Base-by-base conservation (phyloP, 1,140 invertebrate species). In the Andricus grossulariae region DNA sequence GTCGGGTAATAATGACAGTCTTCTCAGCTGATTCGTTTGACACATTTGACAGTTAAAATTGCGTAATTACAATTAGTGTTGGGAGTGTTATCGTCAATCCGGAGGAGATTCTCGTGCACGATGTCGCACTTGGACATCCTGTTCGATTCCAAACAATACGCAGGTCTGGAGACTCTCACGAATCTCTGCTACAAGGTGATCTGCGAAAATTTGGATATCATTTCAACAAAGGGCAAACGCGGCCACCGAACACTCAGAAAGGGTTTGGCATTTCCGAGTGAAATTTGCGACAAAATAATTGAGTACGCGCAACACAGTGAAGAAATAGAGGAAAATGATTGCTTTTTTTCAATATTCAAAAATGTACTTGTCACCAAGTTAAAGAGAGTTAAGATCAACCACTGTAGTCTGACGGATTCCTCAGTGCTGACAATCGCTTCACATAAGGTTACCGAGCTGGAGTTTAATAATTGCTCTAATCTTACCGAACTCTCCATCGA, bases 361-460 rank as follows among this genome's bases (percentile, higher is more conserved):
- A 94, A 97, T 87, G 91, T 91, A 11, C 85, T 88, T 0, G 91
- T 92, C 13, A 96, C 96, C 1, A 93, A 94, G 74, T 90, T 98
- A 5, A 94, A 94, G 82, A 90, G 93, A 57, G 93, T 97, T 5
- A 93, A 93, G 83, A 90, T 98, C 76, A 90, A 93, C 70, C 94
- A 95, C 83, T 94, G 94, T n/a, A 92, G 92, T 12, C 92, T 98
- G 16, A 94, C 94, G 13, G 94, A 96, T 85, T 89, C 92, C 57
- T 94, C 94, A n/a, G 89, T 97, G 7, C 88, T 92, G 73, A 93
- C 93, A 18, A 86, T 98, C 32, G 90, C 95, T 84, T 92, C 91
- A 18, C 97, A 98, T 87, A 93, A 95, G 74, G 91, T 97, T 39
- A 90, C 93, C 12, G 94, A 95, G 77, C 88, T 98, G 57, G 95